Percentiles rank a stretch among this genome's conserved stretches.
phyloP scores from a whole-genome alignment of 2,888 invertebrate genomes.

The Andrena minutula region DNA sequence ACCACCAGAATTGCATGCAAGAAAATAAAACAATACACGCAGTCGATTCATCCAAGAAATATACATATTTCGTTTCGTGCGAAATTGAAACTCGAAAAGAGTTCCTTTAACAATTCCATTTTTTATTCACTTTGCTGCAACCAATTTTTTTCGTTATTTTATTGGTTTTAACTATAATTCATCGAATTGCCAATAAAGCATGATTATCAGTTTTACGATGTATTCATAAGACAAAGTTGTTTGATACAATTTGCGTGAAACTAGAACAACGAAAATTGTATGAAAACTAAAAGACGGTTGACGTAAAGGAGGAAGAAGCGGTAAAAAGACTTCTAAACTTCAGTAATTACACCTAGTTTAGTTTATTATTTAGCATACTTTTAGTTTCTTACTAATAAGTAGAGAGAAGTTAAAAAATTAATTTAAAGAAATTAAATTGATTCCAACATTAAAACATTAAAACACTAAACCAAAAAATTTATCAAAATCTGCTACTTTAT shows the following conservation, averaged over 20 bases:
- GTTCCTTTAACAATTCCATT: neutral
- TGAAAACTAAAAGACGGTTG: too few species aligned
- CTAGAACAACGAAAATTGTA: too few species aligned
- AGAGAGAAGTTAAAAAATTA: neutral
- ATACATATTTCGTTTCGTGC: neutral
- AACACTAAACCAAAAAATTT: neutral
- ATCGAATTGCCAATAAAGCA: neutral
- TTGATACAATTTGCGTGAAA: too few species aligned
- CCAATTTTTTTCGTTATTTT: neutral
- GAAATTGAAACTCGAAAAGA: constrained; percentile 2
- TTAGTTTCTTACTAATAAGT: too few species aligned
- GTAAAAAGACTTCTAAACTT: too few species aligned
- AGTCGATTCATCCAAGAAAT: neutral
- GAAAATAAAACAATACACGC: neutral
- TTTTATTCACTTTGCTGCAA: neutral
- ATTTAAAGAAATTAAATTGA: neutral
- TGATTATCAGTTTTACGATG: too few species aligned
- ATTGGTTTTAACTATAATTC: neutral
- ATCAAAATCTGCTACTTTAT: neutral
- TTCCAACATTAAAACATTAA: neutral
- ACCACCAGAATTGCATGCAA: neutral
- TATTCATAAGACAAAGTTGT: too few species aligned
- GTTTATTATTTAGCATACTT: too few species aligned
- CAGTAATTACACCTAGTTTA: too few species aligned
- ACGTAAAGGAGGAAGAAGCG: too few species aligned